Evolutionary conservation across 2,797 vertebrate genomes (phyloP), one percentile per base, ranked within the genome.

Genomic region (Cichlasoma orientale): DNA sequence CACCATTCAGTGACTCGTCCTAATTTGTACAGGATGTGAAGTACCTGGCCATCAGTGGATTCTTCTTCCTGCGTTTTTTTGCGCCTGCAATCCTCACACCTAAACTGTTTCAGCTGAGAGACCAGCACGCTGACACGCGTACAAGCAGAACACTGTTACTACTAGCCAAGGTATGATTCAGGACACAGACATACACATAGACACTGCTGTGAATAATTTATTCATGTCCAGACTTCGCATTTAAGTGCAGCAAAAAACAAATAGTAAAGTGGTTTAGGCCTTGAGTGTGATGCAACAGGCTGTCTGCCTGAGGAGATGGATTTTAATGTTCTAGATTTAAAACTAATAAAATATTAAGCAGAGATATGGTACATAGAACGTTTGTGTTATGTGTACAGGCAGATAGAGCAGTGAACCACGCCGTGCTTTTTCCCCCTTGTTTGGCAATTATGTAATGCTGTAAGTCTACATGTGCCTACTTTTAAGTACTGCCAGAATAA

Each of bases 11-110:
- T 31, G 63, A 3, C 21, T 70, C 2, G 16, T 44, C 53, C 41
- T 23, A 13, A n/a, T 74, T 63, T 72, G 77, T 0, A 54, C 86
- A 98, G 98, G 97, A 98, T 31, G 95, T 96, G 66, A 95, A 94
- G 86, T 98, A 97, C 89, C 89, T 98, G 82, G 96, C 97, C 82
- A 96, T 97, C 88, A 97, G 97, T 0, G 97, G 96, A 25, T 98
- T 98, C 79, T 96, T 99, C 79, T 99, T 98, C 92, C 94, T 98
- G 81, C 95, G 96, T 4, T 97, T 98, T 83, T 97, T 98, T 0
- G 96, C 97, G 1, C 97, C 97, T 0, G 96, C 97, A 0, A 95
- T 98, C 86, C 96, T 98, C 85, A 97, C 96, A 0, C 98, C 97
- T 0, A 98, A 98, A 92, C 95, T 98, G 83, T 98, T 99, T 79